Base-by-base conservation (phyloP, 2,113 vertebrate species). In the Tenrec ecaudatus region DNA sequence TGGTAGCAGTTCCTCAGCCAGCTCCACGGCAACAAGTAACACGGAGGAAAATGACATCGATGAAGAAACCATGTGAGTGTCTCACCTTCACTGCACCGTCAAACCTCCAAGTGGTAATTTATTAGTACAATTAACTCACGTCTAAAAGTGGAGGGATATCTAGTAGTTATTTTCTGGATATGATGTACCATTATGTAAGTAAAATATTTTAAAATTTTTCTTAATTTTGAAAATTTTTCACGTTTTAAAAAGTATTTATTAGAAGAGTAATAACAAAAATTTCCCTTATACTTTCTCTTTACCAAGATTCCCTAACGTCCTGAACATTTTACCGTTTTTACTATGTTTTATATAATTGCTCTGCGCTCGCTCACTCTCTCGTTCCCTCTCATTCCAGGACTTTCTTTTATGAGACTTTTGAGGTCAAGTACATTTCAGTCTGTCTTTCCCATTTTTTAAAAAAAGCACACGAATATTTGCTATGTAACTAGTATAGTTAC, bases 1-100 rank as follows among this genome's bases (percentile, higher is more conserved):
- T 6, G 99, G 99, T 36, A 99, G 99, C 98, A 99, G 99, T 97
- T 99, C 99, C 31, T 99, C 99, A 0, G 99, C 99, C 19, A 99
- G 99, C 96, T 99, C 99, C 5, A 99, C 99, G 3, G 99, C 99
- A 79, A 99, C 99, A 90, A 99, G 99, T 97, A 99, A 99, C 98
- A 99, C 99, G 0, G 99, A 99, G 94, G 99, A 99, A 97, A 99
- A 99, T 75, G 99, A 99, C 95, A 99, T 99, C 0, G 99, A 99
- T 58, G 99, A 99, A 95, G 99, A 99, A 97, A 99, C 99, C 5
- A 99, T 99, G 99, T 99, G 96, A 99, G 99, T 97, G 36, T 33
- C 40, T 58, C 9, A n/a, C 19, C 38, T 23, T 82, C 60, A 57
- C 66, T 62, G 60, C n/a, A 23, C 27, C 68, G 1, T 33, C 19